A percentile compares a stretch with the other conserved stretches of the same genome.
Evolutionary conservation across 92 coral and sea anemone genomes (phyloP).

Genomic region (Heteractis magnifica): DNA sequence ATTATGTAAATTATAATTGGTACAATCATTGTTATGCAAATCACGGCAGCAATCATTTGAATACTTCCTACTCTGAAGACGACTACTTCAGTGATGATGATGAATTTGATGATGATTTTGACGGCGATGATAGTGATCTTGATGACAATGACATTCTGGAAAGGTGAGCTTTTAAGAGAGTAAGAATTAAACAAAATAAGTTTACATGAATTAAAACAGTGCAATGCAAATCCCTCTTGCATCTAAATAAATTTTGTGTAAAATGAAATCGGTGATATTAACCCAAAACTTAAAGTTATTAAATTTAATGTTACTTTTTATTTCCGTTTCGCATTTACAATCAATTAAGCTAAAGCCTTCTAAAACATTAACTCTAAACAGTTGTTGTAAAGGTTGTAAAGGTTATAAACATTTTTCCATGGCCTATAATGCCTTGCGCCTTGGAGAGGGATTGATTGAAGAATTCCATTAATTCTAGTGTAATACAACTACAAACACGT

Average conservation of each 20-base stretch:
- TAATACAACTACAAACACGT: too few species aligned
- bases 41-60: neutral
- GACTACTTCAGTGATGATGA: slow-evolving; percentile 47
- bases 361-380: slow-evolving; percentile 6
- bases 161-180: slow-evolving; percentile 33
- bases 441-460: too few species aligned
- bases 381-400: slow-evolving; percentile 35
- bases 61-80: slow-evolving; percentile 26
- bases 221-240: neutral
- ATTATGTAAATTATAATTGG: slow-evolving; percentile 25
- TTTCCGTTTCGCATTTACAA: too few species aligned
- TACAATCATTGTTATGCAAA: slow-evolving; percentile 4
- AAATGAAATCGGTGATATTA: too few species aligned
- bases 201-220: neutral
- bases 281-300: too few species aligned
- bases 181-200: neutral
- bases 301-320: too few species aligned
- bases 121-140: slow-evolving; percentile 25
- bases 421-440: too few species aligned
- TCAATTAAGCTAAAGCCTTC: too few species aligned
- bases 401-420: neutral
- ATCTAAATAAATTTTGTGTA: too few species aligned
- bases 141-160: slow-evolving; percentile 14
- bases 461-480: too few species aligned
- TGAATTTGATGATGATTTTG: slow-evolving; percentile 37